Base-by-base conservation (phyloP, 2,888 invertebrate genomes). In the Drosophila acutilabella region DNA sequence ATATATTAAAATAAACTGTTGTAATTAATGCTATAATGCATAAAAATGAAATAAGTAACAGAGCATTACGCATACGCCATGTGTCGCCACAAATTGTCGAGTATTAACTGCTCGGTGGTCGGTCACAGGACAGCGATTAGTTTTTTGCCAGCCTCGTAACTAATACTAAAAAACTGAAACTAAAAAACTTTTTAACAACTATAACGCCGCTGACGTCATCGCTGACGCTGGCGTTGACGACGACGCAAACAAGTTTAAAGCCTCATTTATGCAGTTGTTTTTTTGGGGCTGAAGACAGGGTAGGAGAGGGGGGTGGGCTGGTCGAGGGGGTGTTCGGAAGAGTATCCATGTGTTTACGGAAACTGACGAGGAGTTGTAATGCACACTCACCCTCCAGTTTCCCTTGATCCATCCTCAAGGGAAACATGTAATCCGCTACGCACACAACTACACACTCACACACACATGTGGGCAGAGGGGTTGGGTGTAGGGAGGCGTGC, bases 201-300 rank as follows among this genome's bases (percentile, higher is more conserved):
- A 1, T 23, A 18, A 13, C 33, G n/a, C 2, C 38, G 23, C 30
- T 18, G 23, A 16, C 41, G 36, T 14, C 26, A 30, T 5, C 70
- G 16, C 5, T 42, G 14, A 10, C 70, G 16, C 5, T 47, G 14
- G 8, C 68, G 23, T 4, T 48, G 44, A 13, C 45, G 23, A 40
- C 26, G 72, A 64, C 68, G 81, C 78, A 89, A 89, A 89, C 79
- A 85, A 89, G 83, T 80, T 91, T 82, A 83, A 80, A 88, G 88
- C 82, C 89, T 78, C 85, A 90, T 89, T 89, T 88, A 88, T 88
- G 77, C 82, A 75, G 78, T 80, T 76, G 71, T 81, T 75, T 73
- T 73, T 74, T 69, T 69, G 7, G 26, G 33, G 20, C 14, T 38
- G 7, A 11, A 14, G 20, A 8, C 10, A n/a, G 23, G 16, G 42